phyloP scores from a whole-genome alignment of 2,888 invertebrate species.

The Gastracanthus pulcherrimus region DNA sequence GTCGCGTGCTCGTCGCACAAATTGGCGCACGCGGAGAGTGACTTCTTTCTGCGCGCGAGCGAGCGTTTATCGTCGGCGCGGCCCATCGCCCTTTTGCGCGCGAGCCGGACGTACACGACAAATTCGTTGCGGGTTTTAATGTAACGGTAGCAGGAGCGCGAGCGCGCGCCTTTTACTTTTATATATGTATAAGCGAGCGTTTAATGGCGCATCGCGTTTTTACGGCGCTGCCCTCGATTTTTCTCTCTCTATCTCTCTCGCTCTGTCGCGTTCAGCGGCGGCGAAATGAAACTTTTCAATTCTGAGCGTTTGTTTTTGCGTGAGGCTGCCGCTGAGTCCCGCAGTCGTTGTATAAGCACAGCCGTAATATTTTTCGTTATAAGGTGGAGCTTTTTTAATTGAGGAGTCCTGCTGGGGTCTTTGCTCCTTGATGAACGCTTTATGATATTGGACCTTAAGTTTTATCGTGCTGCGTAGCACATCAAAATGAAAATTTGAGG shows the following conservation, averaged over 20 bases:
- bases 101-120: background rate
- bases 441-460: too few relatives aligned
- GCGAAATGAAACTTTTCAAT: constrained; percentile 6
- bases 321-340: background rate
- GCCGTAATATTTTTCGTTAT: constrained; percentile 4
- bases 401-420: too few relatives aligned
- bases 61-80: constrained; percentile 46
- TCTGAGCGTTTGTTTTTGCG: constrained; percentile 7
- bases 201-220: background rate
- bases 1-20: constrained; percentile 50
- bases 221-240: constrained; percentile 30
- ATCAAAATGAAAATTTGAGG: too few relatives aligned
- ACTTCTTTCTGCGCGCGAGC: background rate
- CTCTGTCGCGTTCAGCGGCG: background rate
- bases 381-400: background rate
- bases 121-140: background rate
- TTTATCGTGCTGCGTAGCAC: too few relatives aligned
- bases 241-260: background rate
- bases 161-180: constrained; percentile 16
- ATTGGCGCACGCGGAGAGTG: constrained; percentile 2
- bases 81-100: constrained; percentile 3
- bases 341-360: background rate
- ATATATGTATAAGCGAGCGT: background rate
- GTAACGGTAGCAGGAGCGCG: constrained; percentile 34
- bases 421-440: too few relatives aligned